Base-by-base conservation (phyloP, 2,113 vertebrate genomes). In the Macquaria ambigua region DNA sequence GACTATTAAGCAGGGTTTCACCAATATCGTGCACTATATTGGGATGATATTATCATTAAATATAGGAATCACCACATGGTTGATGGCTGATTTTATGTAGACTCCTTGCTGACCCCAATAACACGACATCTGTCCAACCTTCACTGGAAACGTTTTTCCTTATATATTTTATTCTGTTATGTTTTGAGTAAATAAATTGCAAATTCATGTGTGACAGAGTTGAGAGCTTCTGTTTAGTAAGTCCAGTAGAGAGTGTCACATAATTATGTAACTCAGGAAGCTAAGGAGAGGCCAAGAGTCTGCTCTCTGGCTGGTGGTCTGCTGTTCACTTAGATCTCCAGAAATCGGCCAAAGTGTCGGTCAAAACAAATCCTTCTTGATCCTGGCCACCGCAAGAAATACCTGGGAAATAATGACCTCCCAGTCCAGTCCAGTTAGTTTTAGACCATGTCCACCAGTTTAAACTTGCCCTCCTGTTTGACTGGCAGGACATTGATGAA, bases 361-460 rank as follows among this genome's bases (percentile, higher is more conserved):
- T 50, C 62, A 41, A 41, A 79, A 15, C 1, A 34, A 73, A 46
- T 70, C 56, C 50, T 61, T 46, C 16, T 25, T 18, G 18, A 74
- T 50, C 46, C 3, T 2, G 6, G 28, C 21, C 5, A 10, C 23
- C 1, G 11, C 21, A 37, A 1, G 0, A 20, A 73, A 81, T 4
- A 55, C 25, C 8, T 7, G 31, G 25, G 34, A 50, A n/a, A 43
- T 7, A 6, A 63, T 15, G 34, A 1, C 18, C 10, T 72, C 68
- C 43, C 3, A 21, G 48, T 62, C 15, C 41, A 48, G 72, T 50
- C n/a, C 39, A 23, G 28, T 63, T 8, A 0, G 28, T 11, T 14
- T 98, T 88, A 99, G 55, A 98, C 94, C 97, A 98, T 96, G 58
- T 92, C 95, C 71, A 98, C 95, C 34, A 99, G 94, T 93, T 93